Base-by-base conservation (phyloP, 2,888 invertebrate species). In the Halictus ligatus region DNA sequence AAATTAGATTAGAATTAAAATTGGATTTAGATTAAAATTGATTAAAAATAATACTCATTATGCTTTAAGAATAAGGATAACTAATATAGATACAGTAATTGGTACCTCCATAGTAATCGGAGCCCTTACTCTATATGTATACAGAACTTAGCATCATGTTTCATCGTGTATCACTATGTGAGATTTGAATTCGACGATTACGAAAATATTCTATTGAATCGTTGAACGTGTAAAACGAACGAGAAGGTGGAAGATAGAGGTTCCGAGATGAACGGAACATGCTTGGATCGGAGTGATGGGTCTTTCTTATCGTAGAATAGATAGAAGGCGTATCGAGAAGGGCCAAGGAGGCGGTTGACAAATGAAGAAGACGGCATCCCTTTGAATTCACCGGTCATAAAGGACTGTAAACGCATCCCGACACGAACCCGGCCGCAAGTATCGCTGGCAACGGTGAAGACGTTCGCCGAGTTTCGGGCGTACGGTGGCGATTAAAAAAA, bases 361-460 rank as follows among this genome's bases (percentile, higher is more conserved):
- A 92, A 92, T 92, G 93, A 92, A 92, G 89, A 91, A 78, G 88
- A 88, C 89, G 43, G 69, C 69, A 21, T 90, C 80, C 85, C 85
- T 91, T 89, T 90, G 91, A 91, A 76, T 81, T 75, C 75, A 54
- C 60, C 73, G 80, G 58, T 50, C 43, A 69, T 80, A 80, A 89
- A 83, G 81, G 50, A 82, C 67, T 76, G 84, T 81, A 80, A 74
- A 82, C 78, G 83, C 75, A 86, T 86, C 79, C 79, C 79, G 90
- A 84, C 79, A 85, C 82, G 81, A 89, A 89, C 85, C 58, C 82
- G 84, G 25, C 72, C n/a, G 60, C 79, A 75, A n/a, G 78, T 74
- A 82, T 80, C 84, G 67, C 10, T 60, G 74, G 74, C 84, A 88
- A 76, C 80, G 74, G 76, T 67, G 81, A 81, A 73, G 60, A 80